Base-by-base conservation (phyloP, 2,113 vertebrate genomes). In the Chitala chitala region DNA sequence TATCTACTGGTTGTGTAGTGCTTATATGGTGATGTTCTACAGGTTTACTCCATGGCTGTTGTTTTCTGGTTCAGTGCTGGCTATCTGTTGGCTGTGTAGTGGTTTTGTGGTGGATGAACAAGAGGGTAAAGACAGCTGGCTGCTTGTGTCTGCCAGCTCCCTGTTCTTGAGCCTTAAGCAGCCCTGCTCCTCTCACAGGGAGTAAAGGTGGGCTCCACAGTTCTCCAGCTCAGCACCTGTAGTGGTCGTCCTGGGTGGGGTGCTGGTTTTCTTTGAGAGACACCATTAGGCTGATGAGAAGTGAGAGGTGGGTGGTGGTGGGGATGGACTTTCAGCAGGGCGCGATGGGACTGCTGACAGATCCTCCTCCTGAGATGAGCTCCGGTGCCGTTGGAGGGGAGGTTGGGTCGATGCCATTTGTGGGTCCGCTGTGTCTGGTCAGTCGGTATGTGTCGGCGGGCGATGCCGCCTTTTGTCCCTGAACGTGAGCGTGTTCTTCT, bases 341-440 rank as follows among this genome's bases (percentile, higher is more conserved):
- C 76, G 29, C 12, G 55, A 10, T 50, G 77, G 54, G 75, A 59
- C 40, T 80, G 78, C 58, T 78, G 70, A 72, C n/a, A n/a, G n/a
- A n/a, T n/a, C n/a, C n/a, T n/a, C n/a, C n/a, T n/a, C n/a, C n/a
- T 61, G 55, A 9, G 72, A 22, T 54, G 17, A 8, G 38, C 10
- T 58, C 8, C 61, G n/a, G 68, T 24, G 31, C 38, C 20, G 48
- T 31, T 44, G 56, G 64, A 24, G 29, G 70, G 36, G 38, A 1
- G n/a, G 1, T 13, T n/a, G n/a, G n/a, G n/a, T n/a, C n/a, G n/a
- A n/a, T n/a, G n/a, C 51, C n/a, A 54, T 36, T 20, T 13, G n/a
- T 38, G 36, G 20, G 24, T 59, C 24, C n/a, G 31, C 31, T 53
- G 51, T 26, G 53, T n/a, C 33, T 15, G 33, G 29, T 51, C 10